Percentiles rank a stretch among this genome's conserved stretches.
These are phyloP conservation scores for Panthera leo DNA, from an alignment of 2,113 vertebrate species.

Conservation along the genomic window DNA sequence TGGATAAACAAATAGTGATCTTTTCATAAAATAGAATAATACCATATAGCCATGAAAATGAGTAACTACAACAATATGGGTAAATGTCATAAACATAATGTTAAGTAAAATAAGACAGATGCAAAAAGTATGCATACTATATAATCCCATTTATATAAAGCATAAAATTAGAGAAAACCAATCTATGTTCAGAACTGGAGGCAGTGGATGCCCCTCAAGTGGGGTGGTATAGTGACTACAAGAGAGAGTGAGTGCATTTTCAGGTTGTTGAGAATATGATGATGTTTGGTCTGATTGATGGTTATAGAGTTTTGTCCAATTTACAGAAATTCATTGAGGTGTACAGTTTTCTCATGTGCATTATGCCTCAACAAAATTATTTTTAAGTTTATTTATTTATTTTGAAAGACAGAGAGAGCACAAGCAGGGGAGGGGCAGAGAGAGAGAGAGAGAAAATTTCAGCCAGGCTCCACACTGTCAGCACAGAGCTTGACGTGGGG, in stretches of 20 bases:
- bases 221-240: not conserved
- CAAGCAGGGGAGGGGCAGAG: no score
- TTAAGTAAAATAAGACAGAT: not conserved
- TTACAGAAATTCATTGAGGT: not conserved
- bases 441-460: no score
- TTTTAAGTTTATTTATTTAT: not conserved
- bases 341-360: not conserved
- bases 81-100: not conserved
- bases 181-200: not conserved
- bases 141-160: not conserved
- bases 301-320: not conserved
- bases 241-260: not conserved
- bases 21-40: not conserved
- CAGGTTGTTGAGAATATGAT: not conserved
- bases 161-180: not conserved
- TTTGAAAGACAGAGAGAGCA: no score
- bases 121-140: not conserved
- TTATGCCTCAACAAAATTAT: not conserved
- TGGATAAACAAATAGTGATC: not conserved
- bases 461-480: no score
- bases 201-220: fast-evolving
- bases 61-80: not conserved
- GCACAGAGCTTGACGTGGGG: no score
- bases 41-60: not conserved
- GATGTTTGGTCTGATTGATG: not conserved